Percentiles rank a stretch among this genome's conserved stretches.
These are phyloP conservation scores for Lepilemur septentrionalis DNA, from an alignment of 2,797 vertebrate species.

Conservation along the genomic window DNA sequence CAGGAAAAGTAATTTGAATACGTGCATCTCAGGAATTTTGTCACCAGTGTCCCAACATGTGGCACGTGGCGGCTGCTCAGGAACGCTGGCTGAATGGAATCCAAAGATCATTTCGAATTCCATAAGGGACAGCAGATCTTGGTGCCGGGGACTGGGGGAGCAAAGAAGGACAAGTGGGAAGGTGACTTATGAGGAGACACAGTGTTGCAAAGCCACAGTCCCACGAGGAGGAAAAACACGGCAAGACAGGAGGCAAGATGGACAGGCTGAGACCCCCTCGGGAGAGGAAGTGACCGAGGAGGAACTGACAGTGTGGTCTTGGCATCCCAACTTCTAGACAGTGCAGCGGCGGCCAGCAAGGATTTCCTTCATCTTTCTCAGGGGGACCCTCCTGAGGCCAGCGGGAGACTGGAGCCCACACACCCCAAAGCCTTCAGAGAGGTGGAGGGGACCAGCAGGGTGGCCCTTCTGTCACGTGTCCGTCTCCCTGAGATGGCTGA, in stretches of 20 bases:
- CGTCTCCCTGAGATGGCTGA: not conserved
- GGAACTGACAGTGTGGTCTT: accelerated
- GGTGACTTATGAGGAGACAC: not conserved
- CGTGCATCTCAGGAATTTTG: not conserved
- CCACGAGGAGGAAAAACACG: accelerated
- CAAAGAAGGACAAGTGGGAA: accelerated
- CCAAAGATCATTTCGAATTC: not conserved
- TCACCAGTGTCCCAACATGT: not conserved
- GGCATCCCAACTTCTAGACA: not conserved
- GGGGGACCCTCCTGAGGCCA: not conserved
- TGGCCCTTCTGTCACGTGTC: too few species aligned
- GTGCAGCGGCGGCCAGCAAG: accelerated
- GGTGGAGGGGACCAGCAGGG: too few species aligned
- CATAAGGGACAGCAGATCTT: not conserved
- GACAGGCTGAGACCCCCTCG: accelerated
- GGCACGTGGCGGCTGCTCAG: not conserved
- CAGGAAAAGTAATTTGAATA: not conserved
- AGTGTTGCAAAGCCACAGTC: not conserved
- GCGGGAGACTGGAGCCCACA: accelerated
- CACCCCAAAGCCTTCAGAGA: not conserved
- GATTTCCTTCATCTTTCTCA: not conserved
- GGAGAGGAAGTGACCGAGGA: not conserved
- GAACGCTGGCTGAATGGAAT: not conserved
- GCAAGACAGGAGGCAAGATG: not conserved
- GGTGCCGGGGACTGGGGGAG: not conserved